phyloP scores from a whole-genome alignment of 2,113 vertebrate genomes.

The Geococcyx californianus region DNA sequence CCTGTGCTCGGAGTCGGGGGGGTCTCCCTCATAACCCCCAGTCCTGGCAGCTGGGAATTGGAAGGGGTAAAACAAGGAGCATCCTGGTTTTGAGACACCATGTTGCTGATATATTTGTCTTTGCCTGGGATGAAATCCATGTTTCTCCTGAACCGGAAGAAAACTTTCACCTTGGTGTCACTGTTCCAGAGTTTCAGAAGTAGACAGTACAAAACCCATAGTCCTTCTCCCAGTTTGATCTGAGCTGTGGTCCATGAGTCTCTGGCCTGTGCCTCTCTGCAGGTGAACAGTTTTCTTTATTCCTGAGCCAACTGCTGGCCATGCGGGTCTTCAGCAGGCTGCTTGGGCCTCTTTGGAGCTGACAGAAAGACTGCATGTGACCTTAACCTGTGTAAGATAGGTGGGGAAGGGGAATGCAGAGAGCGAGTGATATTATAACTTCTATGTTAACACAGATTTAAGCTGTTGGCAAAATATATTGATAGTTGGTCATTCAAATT shows the following conservation, averaged over 20 bases:
- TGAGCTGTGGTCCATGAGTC: background rate
- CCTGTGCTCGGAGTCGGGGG: fast-evolving
- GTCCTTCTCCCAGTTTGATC: background rate
- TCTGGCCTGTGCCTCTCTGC: background rate
- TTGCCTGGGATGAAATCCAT: background rate
- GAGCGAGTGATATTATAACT: background rate
- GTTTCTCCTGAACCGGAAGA: background rate
- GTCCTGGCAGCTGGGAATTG: background rate
- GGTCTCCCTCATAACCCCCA: fast-evolving
- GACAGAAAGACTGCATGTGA: background rate
- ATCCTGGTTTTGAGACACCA: background rate
- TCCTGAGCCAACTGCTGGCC: background rate
- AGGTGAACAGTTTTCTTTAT: background rate
- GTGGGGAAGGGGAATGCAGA: background rate
- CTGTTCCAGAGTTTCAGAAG: background rate
- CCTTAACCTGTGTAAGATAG: background rate
- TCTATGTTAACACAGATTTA: background rate
- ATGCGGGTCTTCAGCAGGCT: background rate
- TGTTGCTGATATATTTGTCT: background rate
- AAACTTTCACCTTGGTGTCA: background rate
- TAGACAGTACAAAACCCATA: background rate
- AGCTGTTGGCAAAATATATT: slow-evolving; percentile 19
- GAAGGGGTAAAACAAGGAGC: background rate
- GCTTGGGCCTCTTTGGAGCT: background rate
- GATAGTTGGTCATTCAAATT: slow-evolving; percentile 2